phyloP scores from a whole-genome alignment of 2,888 invertebrate genomes.

The Drosophila atripex region DNA sequence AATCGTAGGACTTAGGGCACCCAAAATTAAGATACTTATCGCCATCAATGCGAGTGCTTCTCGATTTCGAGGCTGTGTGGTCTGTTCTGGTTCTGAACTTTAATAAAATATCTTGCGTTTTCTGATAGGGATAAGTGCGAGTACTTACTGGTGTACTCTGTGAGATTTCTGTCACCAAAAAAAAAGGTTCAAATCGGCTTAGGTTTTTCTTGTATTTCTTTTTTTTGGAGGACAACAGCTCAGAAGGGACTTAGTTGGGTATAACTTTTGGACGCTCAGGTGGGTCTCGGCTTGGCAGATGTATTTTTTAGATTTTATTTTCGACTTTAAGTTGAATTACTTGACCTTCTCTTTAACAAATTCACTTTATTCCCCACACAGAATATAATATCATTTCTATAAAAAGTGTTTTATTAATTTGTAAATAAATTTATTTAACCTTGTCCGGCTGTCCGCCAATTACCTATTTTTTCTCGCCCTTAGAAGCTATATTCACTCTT shows the following conservation, averaged over 20 bases:
- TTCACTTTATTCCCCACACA: too few species aligned
- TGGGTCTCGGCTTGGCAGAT: neutral
- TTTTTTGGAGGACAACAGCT: conserved; percentile 1
- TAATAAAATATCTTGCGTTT: neutral
- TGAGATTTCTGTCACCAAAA: neutral
- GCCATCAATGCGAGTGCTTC: conserved; percentile 15
- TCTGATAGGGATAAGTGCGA: conserved; percentile 11
- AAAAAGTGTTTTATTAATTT: too few species aligned
- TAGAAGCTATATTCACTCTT: too few species aligned
- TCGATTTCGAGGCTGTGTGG: conserved; percentile 23
- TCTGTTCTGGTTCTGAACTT: conserved; percentile 14
- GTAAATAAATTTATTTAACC: too few species aligned
- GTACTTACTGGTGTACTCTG: conserved; percentile 1
- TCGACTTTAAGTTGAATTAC: too few species aligned
- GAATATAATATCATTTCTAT: too few species aligned
- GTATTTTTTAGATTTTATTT: neutral
- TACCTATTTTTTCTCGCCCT: too few species aligned
- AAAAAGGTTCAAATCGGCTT: conserved; percentile 21
- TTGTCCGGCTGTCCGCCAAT: too few species aligned
- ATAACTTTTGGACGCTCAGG: neutral
- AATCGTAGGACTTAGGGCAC: conserved; percentile 58
- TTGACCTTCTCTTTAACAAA: too few species aligned
- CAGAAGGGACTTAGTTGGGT: conserved; percentile 8
- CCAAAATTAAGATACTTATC: conserved; percentile 58
- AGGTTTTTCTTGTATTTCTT: neutral